Base-by-base conservation (phyloP, 2,113 vertebrate species). In the Zosterops hypoxanthus region DNA sequence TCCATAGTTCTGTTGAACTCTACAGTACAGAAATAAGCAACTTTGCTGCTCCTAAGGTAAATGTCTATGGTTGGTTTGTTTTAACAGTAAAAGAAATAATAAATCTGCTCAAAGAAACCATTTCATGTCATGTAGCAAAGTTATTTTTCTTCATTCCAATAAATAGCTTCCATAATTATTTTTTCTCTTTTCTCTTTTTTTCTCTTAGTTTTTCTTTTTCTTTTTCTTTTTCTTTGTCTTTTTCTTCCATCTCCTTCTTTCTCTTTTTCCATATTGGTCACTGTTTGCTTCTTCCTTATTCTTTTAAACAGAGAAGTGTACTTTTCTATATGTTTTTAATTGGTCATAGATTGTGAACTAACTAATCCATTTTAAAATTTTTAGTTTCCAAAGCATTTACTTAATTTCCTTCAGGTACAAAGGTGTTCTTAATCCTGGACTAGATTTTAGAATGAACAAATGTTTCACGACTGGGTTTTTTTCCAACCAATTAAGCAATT, bases 81-180 rank as follows among this genome's bases (percentile, higher is more conserved):
- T 97, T 95, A 97, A 97, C 86, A 94, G 93, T 94, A 96, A 97
- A 97, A 23, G 7, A 91, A 97, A 96, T 97, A 97, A 97, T 97
- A 97, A 97, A 97, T 97, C 92, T 97, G 20, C 34, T 93, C 57
- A 65, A 88, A 91, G 34, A 79, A 91, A 88, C 14, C 28, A 44
- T 95, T 97, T 96, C 59, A 59, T 84, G 60, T 95, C 77, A 75
- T 68, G 47, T 88, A 82, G 83, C 42, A 94, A 90, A 92, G 64
- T 68, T 93, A 36, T 93, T 92, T 92, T 96, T 96, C 82, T 96
- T 96, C 82, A 78, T 91, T 97, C 55, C 82, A 93, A 93, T 66
- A 97, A 96, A 63, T 28, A 95, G 41, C 69, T 94, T 93, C 5
- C 9, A 9, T 47, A 61, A 60, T 91, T 96, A 78, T 89, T 83